A percentile compares a stretch with the other conserved stretches of the same genome.
These are phyloP conservation scores for Charina bottae DNA, from an alignment of 2,113 vertebrate species.

Conservation along the genomic window DNA sequence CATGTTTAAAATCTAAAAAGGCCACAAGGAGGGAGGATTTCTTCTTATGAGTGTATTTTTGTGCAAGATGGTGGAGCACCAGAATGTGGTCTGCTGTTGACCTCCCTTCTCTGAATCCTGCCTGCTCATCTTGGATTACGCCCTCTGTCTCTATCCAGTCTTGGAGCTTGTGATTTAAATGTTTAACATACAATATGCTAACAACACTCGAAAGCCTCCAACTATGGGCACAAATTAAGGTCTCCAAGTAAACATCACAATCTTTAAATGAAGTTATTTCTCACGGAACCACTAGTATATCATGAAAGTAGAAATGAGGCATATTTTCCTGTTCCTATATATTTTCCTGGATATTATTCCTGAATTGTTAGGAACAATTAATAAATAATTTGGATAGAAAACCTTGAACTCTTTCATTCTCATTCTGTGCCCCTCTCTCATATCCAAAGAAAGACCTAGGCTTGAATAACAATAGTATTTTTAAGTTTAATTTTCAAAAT, in stretches of 20 bases:
- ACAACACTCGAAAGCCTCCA: too few relatives aligned
- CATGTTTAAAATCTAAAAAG: too few relatives aligned
- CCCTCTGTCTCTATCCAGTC: too few relatives aligned
- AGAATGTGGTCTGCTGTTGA: too few relatives aligned
- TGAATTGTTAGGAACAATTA: neutral
- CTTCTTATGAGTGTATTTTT: too few relatives aligned
- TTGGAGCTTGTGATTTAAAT: too few relatives aligned
- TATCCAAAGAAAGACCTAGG: neutral
- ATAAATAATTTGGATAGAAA: neutral
- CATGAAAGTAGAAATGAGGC: neutral
- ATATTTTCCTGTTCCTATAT: neutral
- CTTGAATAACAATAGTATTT: neutral
- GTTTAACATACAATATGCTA: too few relatives aligned
- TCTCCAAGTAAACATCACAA: neutral
- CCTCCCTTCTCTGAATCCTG: too few relatives aligned
- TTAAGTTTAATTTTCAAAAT: neutral
- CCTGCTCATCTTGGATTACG: too few relatives aligned
- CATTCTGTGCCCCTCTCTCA: neutral
- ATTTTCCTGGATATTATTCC: neutral
- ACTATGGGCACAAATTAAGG: neutral
- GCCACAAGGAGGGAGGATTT: too few relatives aligned
- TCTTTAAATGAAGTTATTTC: neutral
- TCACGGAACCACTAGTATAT: neutral
- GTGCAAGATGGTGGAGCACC: too few relatives aligned
- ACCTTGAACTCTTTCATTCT: neutral